Evolutionary conservation across 2,113 vertebrate genomes (phyloP).

Genomic region (Furnarius figulus): DNA sequence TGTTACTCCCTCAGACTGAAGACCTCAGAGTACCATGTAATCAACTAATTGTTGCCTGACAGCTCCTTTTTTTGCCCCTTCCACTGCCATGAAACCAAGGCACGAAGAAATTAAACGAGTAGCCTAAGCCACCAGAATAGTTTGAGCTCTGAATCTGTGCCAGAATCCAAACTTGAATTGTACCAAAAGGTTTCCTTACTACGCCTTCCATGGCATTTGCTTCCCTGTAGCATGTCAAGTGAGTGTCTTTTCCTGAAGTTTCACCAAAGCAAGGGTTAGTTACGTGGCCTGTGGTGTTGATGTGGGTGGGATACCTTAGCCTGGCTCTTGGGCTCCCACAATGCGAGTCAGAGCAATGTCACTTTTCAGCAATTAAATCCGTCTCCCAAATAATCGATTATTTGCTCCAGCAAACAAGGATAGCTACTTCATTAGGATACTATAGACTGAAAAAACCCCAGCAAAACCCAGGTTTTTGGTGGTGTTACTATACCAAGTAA

Average conservation of each 20-base stretch:
- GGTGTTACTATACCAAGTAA: background rate
- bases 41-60: background rate
- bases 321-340: background rate
- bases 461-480: background rate
- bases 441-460: background rate
- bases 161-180: background rate
- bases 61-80: background rate
- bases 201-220: background rate
- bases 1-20: background rate
- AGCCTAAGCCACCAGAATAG: background rate
- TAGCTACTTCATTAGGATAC: background rate
- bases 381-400: background rate
- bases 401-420: background rate
- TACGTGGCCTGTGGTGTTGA: background rate
- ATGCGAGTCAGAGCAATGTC: background rate
- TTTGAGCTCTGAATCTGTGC: background rate
- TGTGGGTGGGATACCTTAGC: background rate
- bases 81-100: background rate
- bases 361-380: background rate
- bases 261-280: background rate
- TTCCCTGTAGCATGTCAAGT: background rate
- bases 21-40: background rate
- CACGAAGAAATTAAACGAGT: background rate
- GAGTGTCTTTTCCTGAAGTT: background rate
- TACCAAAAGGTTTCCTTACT: background rate